These are phyloP conservation scores for Cyaniris semiargus DNA, from an alignment of 2,888 invertebrate genomes.

Conservation along the genomic window DNA sequence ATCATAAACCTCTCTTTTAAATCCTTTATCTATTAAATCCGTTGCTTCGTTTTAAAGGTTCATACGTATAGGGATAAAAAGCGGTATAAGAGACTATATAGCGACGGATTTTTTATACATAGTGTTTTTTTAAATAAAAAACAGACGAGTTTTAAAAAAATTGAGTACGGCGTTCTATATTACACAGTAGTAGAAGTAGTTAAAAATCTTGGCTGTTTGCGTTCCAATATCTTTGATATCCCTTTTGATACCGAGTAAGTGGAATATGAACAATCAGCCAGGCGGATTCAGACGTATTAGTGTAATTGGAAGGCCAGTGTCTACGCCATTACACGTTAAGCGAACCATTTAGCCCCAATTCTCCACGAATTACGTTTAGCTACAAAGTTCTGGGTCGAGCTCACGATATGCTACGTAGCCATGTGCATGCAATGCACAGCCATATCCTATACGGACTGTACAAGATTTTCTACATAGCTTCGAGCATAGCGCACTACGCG, in stretches of 20 bases:
- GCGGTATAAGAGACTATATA: too few relatives aligned
- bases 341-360: conserved; percentile 8
- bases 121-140: too few relatives aligned
- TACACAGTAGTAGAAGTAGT: too few relatives aligned
- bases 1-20: too few relatives aligned
- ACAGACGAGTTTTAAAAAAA: too few relatives aligned
- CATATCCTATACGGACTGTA: background rate
- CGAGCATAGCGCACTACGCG: background rate
- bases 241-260: background rate
- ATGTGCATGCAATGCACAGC: background rate
- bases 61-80: too few relatives aligned
- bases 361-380: background rate
- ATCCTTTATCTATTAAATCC: too few relatives aligned
- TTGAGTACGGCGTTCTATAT: too few relatives aligned
- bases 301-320: conserved; percentile 9
- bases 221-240: background rate
- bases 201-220: background rate
- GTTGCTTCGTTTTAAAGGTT: too few relatives aligned
- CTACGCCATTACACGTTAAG: conserved; percentile 1
- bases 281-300: background rate
- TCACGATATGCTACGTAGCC: background rate
- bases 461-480: background rate
- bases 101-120: too few relatives aligned
- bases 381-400: background rate
- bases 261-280: conserved; percentile 11